phyloP scores from a whole-genome alignment of 35 echinoderm and acorn worm genomes.

The Heliocidaris tuberculata region DNA sequence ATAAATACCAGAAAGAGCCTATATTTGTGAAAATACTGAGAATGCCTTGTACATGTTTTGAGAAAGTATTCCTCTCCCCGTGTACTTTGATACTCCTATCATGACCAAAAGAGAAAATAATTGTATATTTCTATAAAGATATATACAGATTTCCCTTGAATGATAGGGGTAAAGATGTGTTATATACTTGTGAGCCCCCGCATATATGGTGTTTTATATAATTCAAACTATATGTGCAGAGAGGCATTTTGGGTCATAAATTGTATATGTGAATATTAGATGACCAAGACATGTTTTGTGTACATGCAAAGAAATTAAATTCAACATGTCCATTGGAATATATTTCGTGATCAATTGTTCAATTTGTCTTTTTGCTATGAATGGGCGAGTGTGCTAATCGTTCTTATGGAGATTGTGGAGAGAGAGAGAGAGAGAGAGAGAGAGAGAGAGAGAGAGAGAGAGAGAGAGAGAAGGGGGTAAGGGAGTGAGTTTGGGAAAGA shows the following conservation, averaged over 20 bases:
- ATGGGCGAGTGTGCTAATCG: background rate
- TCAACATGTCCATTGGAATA: constrained; percentile 7
- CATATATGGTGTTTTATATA: constrained; percentile 38
- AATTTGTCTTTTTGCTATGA: background rate
- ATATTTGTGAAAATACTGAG: constrained; percentile 33
- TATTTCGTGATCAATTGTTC: background rate
- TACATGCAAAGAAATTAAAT: constrained; percentile 32
- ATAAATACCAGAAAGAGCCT: background rate
- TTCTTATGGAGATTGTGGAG: too few relatives aligned
- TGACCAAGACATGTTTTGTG: constrained; percentile 13
- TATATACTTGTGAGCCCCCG: constrained; percentile 19
- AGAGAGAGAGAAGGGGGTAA: too few relatives aligned
- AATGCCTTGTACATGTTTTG: constrained; percentile 17
- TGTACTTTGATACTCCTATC: background rate
- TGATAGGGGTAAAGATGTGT: constrained; percentile 21
- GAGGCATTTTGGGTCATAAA: background rate
- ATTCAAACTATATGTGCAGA: constrained; percentile 20
- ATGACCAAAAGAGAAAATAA: constrained; percentile 43
- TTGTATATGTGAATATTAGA: constrained; percentile 45
- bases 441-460: too few relatives aligned
- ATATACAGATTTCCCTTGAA: constrained; percentile 28
- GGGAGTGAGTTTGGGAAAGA: too few relatives aligned
- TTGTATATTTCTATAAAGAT: constrained; percentile 37
- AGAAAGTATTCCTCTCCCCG: background rate
- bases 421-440: too few relatives aligned